phyloP scores from a whole-genome alignment of 2,113 vertebrate genomes.

The Lophius piscatorius region DNA sequence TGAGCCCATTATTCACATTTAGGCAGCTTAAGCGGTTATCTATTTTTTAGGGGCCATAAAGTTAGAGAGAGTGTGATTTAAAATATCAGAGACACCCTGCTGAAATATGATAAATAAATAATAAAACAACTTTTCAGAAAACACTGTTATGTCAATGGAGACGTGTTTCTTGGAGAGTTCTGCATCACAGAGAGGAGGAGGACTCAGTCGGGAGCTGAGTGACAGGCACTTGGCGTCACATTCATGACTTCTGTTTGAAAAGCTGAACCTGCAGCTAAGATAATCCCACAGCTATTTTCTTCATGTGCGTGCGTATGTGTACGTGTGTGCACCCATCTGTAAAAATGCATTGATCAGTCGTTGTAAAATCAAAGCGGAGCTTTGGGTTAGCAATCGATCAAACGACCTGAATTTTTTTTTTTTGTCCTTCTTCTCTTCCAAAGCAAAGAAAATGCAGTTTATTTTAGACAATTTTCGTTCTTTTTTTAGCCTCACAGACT shows the following conservation, averaged over 20 bases:
- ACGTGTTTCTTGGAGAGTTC: conserved; percentile 61
- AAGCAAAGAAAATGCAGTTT: conserved; percentile 20
- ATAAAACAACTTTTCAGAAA: conserved; percentile 31
- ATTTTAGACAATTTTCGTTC: conserved; percentile 36
- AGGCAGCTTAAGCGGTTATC: neutral
- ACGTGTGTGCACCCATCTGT: conserved; percentile 7
- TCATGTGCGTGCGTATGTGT: conserved; percentile 10
- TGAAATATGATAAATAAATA: conserved; percentile 23
- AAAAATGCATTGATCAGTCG: conserved; percentile 59
- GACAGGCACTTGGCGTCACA: conserved; percentile 42
- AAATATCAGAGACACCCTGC: conserved; percentile 11
- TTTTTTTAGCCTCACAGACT: conserved; percentile 16
- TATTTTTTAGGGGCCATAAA: neutral
- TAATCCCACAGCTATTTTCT: conserved; percentile 44
- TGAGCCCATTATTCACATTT: neutral
- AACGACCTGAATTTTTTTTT: conserved; percentile 21
- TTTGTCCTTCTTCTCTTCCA: neutral
- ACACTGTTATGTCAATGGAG: conserved; percentile 18
- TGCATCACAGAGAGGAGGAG: conserved; percentile 25
- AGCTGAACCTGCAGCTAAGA: conserved; percentile 56
- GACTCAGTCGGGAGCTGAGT: conserved; percentile 37
- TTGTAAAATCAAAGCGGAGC: conserved; percentile 57
- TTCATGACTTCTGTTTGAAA: conserved; percentile 59
- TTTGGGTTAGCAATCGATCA: conserved; percentile 57
- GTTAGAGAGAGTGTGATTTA: conserved; percentile 1